Conservation (phyloP, 2,888 invertebrate genomes). For the Archaeoteleia sp. region DNA sequence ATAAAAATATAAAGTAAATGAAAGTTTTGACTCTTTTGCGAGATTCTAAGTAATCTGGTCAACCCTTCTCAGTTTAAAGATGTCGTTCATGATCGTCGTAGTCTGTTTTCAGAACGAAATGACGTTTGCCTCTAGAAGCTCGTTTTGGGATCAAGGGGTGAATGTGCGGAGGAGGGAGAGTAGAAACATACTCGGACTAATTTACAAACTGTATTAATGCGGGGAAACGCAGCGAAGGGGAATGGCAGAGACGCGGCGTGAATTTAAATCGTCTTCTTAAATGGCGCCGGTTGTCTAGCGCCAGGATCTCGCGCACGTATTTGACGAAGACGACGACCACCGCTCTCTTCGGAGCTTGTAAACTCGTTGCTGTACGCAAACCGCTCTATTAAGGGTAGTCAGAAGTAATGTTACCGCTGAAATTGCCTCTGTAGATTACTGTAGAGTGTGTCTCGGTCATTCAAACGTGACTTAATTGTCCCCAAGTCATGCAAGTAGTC, state of each 20-base stretch:
- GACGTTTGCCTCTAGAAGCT: conserved; percentile 23
- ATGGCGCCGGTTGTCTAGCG: conserved; percentile 72
- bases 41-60: too few relatives aligned
- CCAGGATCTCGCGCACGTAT: conserved; percentile 71
- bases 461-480: not conserved
- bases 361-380: conserved; percentile 57
- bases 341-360: conserved; percentile 61
- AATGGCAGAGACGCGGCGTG: conserved; percentile 65
- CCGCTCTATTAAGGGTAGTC: conserved; percentile 26
- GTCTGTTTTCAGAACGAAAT: conserved; percentile 15
- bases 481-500: not conserved
- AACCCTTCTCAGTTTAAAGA: too few relatives aligned
- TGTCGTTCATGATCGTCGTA: not conserved
- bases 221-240: conserved; percentile 59
- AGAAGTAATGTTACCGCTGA: conserved; percentile 7
- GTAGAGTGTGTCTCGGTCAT: not conserved
- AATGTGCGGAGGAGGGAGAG: conserved; percentile 8
- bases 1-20: too few relatives aligned
- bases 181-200: conserved; percentile 55
- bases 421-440: not conserved
- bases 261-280: conserved; percentile 73
- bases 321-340: conserved; percentile 55
- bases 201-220: conserved; percentile 67
- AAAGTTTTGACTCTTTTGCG: too few relatives aligned
- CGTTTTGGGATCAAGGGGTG: conserved; percentile 32